Evolutionary conservation across 2,888 invertebrate species (phyloP).

Genomic region (Pandemis corylana): DNA sequence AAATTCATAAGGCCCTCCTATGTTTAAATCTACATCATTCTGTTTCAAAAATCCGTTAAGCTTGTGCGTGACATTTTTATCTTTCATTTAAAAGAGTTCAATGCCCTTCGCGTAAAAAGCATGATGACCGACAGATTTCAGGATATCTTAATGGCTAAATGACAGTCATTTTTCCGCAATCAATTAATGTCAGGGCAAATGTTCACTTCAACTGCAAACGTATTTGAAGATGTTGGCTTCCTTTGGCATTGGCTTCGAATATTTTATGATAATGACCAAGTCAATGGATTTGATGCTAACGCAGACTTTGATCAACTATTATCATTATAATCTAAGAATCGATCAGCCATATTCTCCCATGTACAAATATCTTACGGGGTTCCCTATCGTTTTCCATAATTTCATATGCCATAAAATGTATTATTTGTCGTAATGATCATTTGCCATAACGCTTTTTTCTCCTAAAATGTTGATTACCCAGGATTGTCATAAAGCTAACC

Average conservation of each 20-base stretch:
- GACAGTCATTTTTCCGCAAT: constrained; percentile 23
- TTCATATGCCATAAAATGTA: too few species aligned
- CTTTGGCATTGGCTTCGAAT: constrained; percentile 27
- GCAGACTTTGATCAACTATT: background rate
- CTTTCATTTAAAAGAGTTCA: constrained; percentile 18
- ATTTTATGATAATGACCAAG: background rate
- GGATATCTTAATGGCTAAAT: constrained; percentile 22
- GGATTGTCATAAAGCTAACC: too few species aligned
- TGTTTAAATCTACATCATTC: background rate
- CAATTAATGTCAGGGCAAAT: constrained; percentile 33
- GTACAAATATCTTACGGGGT: background rate
- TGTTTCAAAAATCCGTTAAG: constrained; percentile 7
- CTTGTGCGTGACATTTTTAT: constrained; percentile 17
- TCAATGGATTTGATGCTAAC: background rate
- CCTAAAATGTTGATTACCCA: too few species aligned
- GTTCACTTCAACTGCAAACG: background rate
- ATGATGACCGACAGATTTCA: constrained; percentile 29
- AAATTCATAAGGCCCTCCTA: background rate
- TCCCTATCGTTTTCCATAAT: background rate
- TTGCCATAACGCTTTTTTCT: too few species aligned
- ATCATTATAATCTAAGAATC: background rate
- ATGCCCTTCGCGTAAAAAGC: constrained; percentile 17
- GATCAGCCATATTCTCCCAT: background rate
- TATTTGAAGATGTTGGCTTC: background rate
- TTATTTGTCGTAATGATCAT: too few species aligned